Evolutionary conservation across 2,888 invertebrate genomes (phyloP).

Genomic region (Asteroscopus sphinx): DNA sequence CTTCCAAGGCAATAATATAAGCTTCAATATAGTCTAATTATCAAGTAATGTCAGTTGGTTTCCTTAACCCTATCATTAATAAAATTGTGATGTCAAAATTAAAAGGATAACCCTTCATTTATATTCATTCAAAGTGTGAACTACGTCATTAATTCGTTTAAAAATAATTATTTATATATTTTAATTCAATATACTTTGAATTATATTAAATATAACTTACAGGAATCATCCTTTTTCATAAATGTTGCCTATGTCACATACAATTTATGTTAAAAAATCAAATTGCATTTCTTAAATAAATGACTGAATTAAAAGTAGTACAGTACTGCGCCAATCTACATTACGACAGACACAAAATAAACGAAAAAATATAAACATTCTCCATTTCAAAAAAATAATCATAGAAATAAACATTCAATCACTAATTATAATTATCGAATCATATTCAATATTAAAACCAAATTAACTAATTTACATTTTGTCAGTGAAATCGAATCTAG

Average conservation of each 20-base stretch:
- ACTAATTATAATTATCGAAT: conserved; percentile 41
- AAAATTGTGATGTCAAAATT: conserved; percentile 22
- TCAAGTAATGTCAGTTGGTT: conserved; percentile 34
- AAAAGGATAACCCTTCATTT: conserved; percentile 12
- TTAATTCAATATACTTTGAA: conserved; percentile 22
- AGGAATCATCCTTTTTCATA: conserved; percentile 6
- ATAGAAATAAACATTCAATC: conserved; percentile 40
- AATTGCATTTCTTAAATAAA: conserved; percentile 26
- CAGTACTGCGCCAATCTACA: conserved; percentile 48
- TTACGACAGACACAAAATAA: conserved; percentile 17
- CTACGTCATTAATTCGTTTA: conserved; percentile 1
- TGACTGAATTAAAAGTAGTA: conserved; percentile 36
- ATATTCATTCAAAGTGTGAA: conserved; percentile 12
- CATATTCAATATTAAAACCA: conserved; percentile 45
- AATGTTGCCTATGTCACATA: conserved; percentile 25
- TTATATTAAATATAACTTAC: conserved; percentile 11
- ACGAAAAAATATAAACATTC: conserved; percentile 49
- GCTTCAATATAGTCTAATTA: conserved; percentile 19
- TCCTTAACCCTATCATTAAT: conserved; percentile 33
- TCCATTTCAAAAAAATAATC: conserved; percentile 46
- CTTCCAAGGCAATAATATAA: no score
- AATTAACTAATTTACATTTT: conserved; percentile 30
- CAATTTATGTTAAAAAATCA: conserved; percentile 38
- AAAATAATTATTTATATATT: conserved; percentile 8
- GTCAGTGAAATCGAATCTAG: conserved; percentile 23